A percentile compares a stretch with the other conserved stretches of the same genome.
Evolutionary conservation across 2,888 invertebrate species (phyloP).

Genomic region (Salticus scenicus): DNA sequence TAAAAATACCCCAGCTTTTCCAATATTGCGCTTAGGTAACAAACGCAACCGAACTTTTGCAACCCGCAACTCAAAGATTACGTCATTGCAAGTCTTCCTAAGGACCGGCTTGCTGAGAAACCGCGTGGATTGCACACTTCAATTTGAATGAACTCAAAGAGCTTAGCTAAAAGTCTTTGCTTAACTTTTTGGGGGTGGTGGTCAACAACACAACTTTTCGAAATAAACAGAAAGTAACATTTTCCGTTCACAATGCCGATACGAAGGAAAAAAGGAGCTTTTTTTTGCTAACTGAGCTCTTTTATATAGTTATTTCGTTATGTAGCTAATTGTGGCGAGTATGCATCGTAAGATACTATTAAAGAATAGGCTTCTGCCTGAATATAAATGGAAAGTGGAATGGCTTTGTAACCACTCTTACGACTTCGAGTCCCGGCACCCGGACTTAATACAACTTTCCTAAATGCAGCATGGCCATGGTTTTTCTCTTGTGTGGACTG

Average conservation of each 20-base stretch:
- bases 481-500: slow-evolving; percentile 44
- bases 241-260: neutral
- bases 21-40: neutral
- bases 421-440: slow-evolving; percentile 21
- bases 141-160: neutral
- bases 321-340: slow-evolving; percentile 23
- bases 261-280: neutral
- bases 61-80: slow-evolving; percentile 14
- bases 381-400: slow-evolving; percentile 5
- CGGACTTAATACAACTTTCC: slow-evolving; percentile 39
- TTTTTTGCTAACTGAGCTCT: neutral
- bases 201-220: neutral
- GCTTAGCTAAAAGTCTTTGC: neutral
- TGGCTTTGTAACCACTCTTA: slow-evolving; percentile 26
- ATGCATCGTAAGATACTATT: slow-evolving; percentile 25
- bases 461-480: slow-evolving; percentile 52
- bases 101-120: slow-evolving; percentile 24
- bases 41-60: neutral
- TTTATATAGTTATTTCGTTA: neutral
- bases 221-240: neutral
- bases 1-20: neutral
- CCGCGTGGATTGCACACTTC: slow-evolving; percentile 32
- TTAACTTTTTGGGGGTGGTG: slow-evolving; percentile 1
- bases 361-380: slow-evolving; percentile 35
- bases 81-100: slow-evolving; percentile 33